Conservation (phyloP, 2,797 vertebrate species). For the Ctenopoma multispine region DNA sequence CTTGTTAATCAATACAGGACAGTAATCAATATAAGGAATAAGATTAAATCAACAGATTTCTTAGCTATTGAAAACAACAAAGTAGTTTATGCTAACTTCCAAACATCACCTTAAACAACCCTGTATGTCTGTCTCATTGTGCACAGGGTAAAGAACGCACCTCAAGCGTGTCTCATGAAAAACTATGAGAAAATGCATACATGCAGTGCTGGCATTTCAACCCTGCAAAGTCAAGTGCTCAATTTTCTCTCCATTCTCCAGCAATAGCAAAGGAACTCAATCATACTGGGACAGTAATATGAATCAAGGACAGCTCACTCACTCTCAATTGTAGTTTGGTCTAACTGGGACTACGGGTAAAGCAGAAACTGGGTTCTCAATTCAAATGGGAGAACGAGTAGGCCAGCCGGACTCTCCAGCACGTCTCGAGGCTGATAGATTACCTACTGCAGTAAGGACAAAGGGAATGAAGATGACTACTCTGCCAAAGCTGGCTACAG, state of each 20-base stretch:
- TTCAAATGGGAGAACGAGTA: slow-evolving; percentile 87
- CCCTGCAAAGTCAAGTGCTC: slow-evolving; percentile 84
- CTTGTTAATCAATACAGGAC: too few relatives aligned
- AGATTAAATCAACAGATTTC: slow-evolving; percentile 15
- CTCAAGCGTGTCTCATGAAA: slow-evolving; percentile 69
- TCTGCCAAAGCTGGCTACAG: slow-evolving; percentile 87
- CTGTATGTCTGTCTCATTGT: slow-evolving; percentile 53
- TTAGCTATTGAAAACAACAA: slow-evolving; percentile 24
- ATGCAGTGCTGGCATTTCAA: slow-evolving; percentile 78
- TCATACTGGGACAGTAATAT: slow-evolving; percentile 85
- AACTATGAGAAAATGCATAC: slow-evolving; percentile 77
- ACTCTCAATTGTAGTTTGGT: slow-evolving; percentile 85
- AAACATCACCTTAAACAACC: slow-evolving; percentile 43
- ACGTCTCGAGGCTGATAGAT: slow-evolving; percentile 86
- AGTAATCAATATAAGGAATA: slow-evolving; percentile 5
- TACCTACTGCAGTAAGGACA: slow-evolving; percentile 87
- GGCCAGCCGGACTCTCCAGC: slow-evolving; percentile 83
- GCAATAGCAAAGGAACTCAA: slow-evolving; percentile 85
- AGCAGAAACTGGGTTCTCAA: slow-evolving; percentile 83
- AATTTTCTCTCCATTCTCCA: slow-evolving; percentile 83
- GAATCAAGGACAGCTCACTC: slow-evolving; percentile 88
- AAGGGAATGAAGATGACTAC: slow-evolving; percentile 89
- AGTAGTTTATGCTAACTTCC: slow-evolving; percentile 42
- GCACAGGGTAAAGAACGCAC: slow-evolving; percentile 61
- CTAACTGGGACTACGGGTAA: slow-evolving; percentile 81